Conservation (phyloP, 2,888 invertebrate species). For the Electrophaes corylata region DNA sequence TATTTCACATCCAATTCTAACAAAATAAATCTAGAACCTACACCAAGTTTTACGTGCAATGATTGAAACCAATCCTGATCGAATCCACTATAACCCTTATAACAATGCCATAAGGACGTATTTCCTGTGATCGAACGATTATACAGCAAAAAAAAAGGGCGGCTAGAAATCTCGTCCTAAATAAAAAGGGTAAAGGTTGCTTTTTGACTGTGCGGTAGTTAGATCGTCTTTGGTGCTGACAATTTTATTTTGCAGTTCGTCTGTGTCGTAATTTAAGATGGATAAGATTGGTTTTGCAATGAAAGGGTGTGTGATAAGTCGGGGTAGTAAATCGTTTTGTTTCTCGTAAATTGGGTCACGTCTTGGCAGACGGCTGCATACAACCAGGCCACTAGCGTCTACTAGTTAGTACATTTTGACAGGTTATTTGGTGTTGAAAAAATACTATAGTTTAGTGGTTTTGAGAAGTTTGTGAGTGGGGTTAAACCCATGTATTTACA, state of each 20-base stretch:
- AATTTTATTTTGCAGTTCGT: conserved; percentile 23
- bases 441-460: too few relatives aligned
- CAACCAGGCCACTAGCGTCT: conserved; percentile 38
- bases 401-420: conserved; percentile 10
- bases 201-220: conserved; percentile 21
- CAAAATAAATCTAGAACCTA: conserved; percentile 37
- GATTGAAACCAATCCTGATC: conserved; percentile 39
- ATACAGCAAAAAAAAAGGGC: conserved; percentile 15
- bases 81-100: conserved; percentile 15
- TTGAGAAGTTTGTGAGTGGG: too few relatives aligned
- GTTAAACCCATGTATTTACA: too few relatives aligned
- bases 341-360: conserved; percentile 76
- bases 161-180: conserved; percentile 29
- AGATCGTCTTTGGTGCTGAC: conserved; percentile 13
- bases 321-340: conserved; percentile 63
- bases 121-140: conserved; percentile 24
- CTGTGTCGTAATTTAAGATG: conserved; percentile 34
- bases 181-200: conserved; percentile 30
- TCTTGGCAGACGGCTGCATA: conserved; percentile 57
- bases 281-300: conserved; percentile 29
- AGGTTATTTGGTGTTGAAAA: background rate
- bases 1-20: conserved; percentile 27
- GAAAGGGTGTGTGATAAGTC: conserved; percentile 28
- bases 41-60: conserved; percentile 37
- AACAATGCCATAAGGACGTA: conserved; percentile 21